phyloP scores from a whole-genome alignment of 2,888 invertebrate species.

The Agonopterix alstromeriana region DNA sequence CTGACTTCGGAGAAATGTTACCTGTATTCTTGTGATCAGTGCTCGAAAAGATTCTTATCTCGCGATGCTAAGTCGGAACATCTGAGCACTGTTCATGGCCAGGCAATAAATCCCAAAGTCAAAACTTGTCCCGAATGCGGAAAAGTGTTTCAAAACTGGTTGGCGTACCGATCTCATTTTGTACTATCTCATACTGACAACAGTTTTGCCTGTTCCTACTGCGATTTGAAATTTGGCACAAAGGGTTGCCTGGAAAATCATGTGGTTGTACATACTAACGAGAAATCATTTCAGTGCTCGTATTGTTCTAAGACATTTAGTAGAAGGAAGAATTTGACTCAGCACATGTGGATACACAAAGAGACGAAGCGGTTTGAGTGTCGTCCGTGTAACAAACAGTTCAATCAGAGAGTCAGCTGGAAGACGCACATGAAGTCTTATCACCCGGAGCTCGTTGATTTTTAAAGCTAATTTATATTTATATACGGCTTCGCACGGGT shows the following conservation, averaged over 20 bases:
- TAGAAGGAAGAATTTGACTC: constrained; percentile 56
- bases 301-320: constrained; percentile 68
- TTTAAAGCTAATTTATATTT: constrained; percentile 10
- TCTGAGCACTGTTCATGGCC: constrained; percentile 35
- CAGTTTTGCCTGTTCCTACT: constrained; percentile 42
- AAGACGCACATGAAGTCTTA: constrained; percentile 46
- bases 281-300: constrained; percentile 56
- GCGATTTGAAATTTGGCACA: constrained; percentile 42
- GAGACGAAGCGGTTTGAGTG: constrained; percentile 51
- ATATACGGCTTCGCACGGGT: too few relatives aligned
- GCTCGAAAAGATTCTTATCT: constrained; percentile 52
- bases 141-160: constrained; percentile 34
- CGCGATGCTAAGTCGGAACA: constrained; percentile 54
- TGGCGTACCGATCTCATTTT: constrained; percentile 47
- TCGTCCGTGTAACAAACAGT: constrained; percentile 45
- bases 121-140: constrained; percentile 54
- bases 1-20: constrained; percentile 18
- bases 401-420: constrained; percentile 57
- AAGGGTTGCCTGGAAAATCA: constrained; percentile 51
- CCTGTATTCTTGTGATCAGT: constrained; percentile 53
- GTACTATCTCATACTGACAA: constrained; percentile 47
- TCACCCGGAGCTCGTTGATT: constrained; percentile 34
- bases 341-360: constrained; percentile 62
- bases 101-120: constrained; percentile 21
- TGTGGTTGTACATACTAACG: constrained; percentile 63